Conservation (phyloP, 1,140 invertebrate species). For the Eurosta solidaginis region DNA sequence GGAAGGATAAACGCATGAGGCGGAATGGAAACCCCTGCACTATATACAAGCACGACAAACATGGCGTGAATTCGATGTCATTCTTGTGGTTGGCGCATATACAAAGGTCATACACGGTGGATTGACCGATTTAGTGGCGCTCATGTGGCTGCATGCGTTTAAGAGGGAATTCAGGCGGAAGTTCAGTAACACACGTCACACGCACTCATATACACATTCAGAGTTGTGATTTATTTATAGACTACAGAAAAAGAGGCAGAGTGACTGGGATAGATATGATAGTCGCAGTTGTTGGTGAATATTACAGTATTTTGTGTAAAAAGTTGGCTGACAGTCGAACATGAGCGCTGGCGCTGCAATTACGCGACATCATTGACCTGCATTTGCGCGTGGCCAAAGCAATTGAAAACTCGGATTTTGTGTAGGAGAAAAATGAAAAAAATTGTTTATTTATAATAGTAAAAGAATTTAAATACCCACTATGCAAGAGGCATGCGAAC, state of each 20-base stretch:
- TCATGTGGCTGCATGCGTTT: neutral
- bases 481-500: neutral
- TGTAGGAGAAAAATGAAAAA: neutral
- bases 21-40: neutral
- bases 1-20: neutral
- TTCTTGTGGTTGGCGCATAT: neutral
- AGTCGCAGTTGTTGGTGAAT: neutral
- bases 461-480: neutral
- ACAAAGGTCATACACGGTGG: conserved; percentile 14
- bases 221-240: neutral
- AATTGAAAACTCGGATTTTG: neutral
- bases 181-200: conserved; percentile 5
- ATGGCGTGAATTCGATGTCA: neutral
- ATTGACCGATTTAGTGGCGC: neutral
- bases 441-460: neutral
- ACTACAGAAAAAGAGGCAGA: neutral
- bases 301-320: conserved; percentile 2
- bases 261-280: neutral
- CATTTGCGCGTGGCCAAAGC: conserved; percentile 20
- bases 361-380: conserved; percentile 20
- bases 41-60: conserved; percentile 1
- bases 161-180: neutral
- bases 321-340: conserved; percentile 7
- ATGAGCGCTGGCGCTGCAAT: conserved; percentile 16
- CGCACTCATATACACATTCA: neutral